Conservation (phyloP, 2,888 invertebrate species). For the Thecophora atra region DNA sequence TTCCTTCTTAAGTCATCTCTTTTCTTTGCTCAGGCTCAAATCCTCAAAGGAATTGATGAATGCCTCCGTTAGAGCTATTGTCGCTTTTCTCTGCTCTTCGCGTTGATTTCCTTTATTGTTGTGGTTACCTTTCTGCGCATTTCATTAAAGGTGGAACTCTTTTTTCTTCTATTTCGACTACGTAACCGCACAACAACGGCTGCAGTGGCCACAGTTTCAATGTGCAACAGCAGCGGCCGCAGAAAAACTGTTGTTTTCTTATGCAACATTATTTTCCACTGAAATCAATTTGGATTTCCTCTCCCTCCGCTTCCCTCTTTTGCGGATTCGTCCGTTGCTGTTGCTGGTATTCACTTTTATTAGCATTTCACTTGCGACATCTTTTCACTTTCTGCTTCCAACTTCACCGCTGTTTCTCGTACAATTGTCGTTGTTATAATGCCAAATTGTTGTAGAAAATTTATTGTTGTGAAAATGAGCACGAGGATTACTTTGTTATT, state of each 20-base stretch:
- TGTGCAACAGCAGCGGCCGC: not conserved
- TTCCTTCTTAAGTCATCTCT: slow-evolving; percentile 14
- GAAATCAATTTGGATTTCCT: not conserved
- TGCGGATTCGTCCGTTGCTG: not conserved
- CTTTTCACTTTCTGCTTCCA: not conserved
- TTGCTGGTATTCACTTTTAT: not conserved
- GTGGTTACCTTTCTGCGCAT: not conserved
- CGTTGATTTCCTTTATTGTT: slow-evolving; percentile 1
- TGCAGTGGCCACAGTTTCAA: not conserved
- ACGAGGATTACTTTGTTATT: too few species aligned
- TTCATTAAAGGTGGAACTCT: not conserved
- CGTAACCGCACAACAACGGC: slow-evolving; percentile 1
- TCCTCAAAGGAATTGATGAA: not conserved
- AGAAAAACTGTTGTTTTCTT: slow-evolving; percentile 15
- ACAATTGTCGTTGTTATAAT: not conserved
- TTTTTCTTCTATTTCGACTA: slow-evolving; percentile 3
- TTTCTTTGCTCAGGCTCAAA: not conserved
- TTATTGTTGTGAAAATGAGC: too few species aligned
- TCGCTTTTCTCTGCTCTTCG: not conserved
- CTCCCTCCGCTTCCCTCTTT: not conserved
- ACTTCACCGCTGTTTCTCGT: not conserved
- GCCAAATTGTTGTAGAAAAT: too few species aligned
- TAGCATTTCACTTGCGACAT: slow-evolving; percentile 12
- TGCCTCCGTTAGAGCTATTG: not conserved
- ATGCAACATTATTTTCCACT: slow-evolving; percentile 20